Evolutionary conservation across 2,797 vertebrate species (phyloP), one percentile per base, ranked within the genome.

Genomic region (Spheniscus humboldti): DNA sequence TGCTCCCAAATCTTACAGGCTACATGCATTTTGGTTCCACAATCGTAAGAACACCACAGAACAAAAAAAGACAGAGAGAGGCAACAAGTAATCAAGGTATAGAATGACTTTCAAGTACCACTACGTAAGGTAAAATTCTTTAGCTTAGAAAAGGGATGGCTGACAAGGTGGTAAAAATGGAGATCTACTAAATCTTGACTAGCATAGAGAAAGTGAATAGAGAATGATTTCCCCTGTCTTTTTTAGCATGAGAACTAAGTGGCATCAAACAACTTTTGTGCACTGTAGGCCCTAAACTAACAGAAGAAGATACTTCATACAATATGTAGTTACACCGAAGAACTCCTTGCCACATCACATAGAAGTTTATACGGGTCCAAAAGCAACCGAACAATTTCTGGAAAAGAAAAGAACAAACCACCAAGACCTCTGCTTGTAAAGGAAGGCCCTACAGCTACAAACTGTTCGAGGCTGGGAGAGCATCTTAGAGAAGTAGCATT

Each of bases 121-220:
- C 0, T 1, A 50, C 0, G 0, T 30, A 56, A 52, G 14, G 39
- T 62, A 71, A 53, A 88, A 75, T 53, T 45, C 43, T 78, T 85
- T 64, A 69, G n/a, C 25, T 76, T 50, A 76, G 19, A 64, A 73
- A 85, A 78, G 11, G 5, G 4, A 41, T 53, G n/a, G 20, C 16
- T 82, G 48, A 56, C 25, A 37, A 68, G 20, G 18, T 53, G 6
- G 2, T 66, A 73, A 83, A 83, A 86, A 72, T 12, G 13, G 28
- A 82, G 45, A 78, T 28, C 20, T 24, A 52, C 30, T 60, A 31
- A 59, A 53, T 48, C 63, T 52, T 53, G 39, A 72, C 16, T 56
- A 30, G 53, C 18, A 50, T 3, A 62, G 5, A 71, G 15, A 53
- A 86, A 76, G 31, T 4, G 10, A 64, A 52, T 27, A 43, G 13